Evolutionary conservation across 2,797 vertebrate genomes (phyloP).

Genomic region (Erethizon dorsatum): DNA sequence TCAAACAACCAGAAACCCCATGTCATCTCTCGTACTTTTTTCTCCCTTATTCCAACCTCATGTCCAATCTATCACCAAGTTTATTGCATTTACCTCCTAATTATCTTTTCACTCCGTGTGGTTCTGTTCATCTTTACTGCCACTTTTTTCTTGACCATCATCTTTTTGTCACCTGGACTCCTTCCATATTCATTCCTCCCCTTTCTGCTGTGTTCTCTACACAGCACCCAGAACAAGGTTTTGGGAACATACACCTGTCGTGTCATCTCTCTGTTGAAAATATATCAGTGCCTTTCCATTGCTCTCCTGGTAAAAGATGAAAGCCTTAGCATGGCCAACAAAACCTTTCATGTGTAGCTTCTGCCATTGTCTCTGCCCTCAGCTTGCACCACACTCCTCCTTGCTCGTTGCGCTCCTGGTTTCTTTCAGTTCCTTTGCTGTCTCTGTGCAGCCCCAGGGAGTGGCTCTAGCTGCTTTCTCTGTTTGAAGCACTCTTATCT

Average conservation of each 20-base stretch:
- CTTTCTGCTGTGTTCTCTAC: not conserved
- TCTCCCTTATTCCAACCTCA: not conserved
- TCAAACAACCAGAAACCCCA: not conserved
- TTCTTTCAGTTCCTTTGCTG: not conserved
- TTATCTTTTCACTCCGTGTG: not conserved
- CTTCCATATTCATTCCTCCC: too few relatives aligned
- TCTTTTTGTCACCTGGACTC: not conserved
- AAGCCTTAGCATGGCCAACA: too few relatives aligned
- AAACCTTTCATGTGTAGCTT: too few relatives aligned
- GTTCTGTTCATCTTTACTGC: not conserved
- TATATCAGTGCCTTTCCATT: not conserved
- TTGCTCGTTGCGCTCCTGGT: not conserved
- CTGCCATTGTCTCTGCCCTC: not conserved
- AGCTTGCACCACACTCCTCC: not conserved
- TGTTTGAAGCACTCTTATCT: not conserved
- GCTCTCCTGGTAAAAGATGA: not conserved
- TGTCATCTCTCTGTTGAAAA: not conserved
- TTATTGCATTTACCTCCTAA: not conserved
- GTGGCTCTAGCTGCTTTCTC: not conserved
- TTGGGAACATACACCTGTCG: not conserved
- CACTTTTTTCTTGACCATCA: not conserved
- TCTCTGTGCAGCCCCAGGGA: not conserved
- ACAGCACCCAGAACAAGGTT: not conserved
- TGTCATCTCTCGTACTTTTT: not conserved
- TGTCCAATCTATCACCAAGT: not conserved